Evolutionary conservation across 1,140 invertebrate genomes (phyloP), one percentile per base, ranked within the genome.

Genomic region (Gerris buenoi): DNA sequence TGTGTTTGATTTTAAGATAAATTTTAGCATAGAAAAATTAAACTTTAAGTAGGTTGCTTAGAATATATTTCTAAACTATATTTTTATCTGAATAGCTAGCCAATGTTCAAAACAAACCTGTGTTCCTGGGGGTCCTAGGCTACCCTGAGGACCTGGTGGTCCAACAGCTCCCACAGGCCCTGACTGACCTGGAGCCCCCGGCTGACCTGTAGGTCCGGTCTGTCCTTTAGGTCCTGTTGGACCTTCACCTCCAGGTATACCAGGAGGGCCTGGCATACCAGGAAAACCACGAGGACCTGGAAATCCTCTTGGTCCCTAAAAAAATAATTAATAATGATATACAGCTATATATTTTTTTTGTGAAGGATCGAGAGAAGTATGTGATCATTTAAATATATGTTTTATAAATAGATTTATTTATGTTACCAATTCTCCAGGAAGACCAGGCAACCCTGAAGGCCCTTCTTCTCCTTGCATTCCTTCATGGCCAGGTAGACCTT

Each of bases 291-390:
- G 78, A 3, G 88, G 83, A 10, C 90, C 90, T 67, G 86, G 83
- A 75, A 91, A 91, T 18, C 88, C 88, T 77, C 88, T 77, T 0
- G 88, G 87, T n/a, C 90, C 90, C 87, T 90, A 71, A 77, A 70
- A 26, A 13, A 61, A 46, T 10, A 46, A 46, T 46, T n/a, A n/a
- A n/a, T n/a, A n/a, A n/a, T n/a, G n/a, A n/a, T n/a, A n/a, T n/a
- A n/a, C n/a, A n/a, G n/a, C n/a, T n/a, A n/a, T n/a, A n/a, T n/a
- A n/a, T n/a, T n/a, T n/a, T n/a, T n/a, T n/a, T n/a, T n/a, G n/a
- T n/a, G n/a, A n/a, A n/a, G n/a, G n/a, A n/a, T n/a, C n/a, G n/a
- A n/a, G n/a, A n/a, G n/a, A n/a, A n/a, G n/a, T n/a, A n/a, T n/a
- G n/a, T n/a, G n/a, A n/a, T n/a, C n/a, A n/a, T n/a, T n/a, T n/a